These are phyloP conservation scores for Ptychoptera contaminata DNA, from an alignment of 2,888 invertebrate genomes.

Conservation along the genomic window DNA sequence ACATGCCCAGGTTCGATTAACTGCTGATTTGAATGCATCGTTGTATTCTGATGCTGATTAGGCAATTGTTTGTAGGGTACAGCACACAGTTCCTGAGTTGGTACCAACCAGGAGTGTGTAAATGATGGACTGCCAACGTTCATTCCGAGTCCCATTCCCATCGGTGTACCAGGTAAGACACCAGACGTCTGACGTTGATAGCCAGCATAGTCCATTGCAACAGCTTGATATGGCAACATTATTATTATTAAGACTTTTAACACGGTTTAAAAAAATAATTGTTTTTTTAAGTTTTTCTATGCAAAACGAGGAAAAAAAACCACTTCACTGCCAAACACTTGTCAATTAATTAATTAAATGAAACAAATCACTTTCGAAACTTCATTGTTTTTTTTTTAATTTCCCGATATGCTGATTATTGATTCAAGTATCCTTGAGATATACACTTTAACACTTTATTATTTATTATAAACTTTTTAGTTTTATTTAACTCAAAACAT, in stretches of 20 bases:
- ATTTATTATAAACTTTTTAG: too few species aligned
- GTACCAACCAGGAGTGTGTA: conserved; percentile 91
- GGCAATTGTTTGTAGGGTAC: conserved; percentile 63
- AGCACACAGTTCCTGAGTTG: conserved; percentile 80
- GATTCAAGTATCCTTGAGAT: too few species aligned
- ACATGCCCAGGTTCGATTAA: conserved; percentile 80
- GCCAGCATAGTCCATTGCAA: conserved; percentile 73
- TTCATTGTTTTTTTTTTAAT: too few species aligned
- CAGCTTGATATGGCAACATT: conserved; percentile 78
- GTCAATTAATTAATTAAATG: too few species aligned
- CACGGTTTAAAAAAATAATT: too few species aligned
- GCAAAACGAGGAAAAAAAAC: background rate
- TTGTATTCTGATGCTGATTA: conserved; percentile 26
- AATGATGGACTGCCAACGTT: conserved; percentile 43
- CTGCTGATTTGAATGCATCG: conserved; percentile 28
- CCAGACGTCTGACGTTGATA: conserved; percentile 40
- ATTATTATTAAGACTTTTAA: conserved; percentile 5
- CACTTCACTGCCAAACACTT: too few species aligned
- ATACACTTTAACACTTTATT: too few species aligned
- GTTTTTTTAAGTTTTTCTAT: background rate
- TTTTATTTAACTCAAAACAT: too few species aligned
- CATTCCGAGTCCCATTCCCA: conserved; percentile 40
- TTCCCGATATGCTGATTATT: too few species aligned
- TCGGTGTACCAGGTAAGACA: conserved; percentile 26
- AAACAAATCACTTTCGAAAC: too few species aligned